Evolutionary conservation across 37 sponge, comb jelly and placozoan species (phyloP), one percentile per base, ranked within the genome.

Genomic region (Lycopodina hypogea): DNA sequence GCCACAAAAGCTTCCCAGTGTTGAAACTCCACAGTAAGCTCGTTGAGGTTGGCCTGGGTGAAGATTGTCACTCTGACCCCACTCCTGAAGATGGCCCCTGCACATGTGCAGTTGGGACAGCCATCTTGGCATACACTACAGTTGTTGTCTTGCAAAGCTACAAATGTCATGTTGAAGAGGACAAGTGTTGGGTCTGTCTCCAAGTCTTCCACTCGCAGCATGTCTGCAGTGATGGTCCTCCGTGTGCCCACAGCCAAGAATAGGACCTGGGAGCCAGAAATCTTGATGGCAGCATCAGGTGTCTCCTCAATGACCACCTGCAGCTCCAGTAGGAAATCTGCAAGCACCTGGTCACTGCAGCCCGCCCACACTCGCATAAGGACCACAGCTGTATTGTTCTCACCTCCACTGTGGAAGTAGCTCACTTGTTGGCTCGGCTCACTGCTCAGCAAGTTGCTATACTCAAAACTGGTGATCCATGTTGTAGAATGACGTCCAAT

Each of bases 201-300:
- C 8, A 68, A 68, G 60, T 81, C 81, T 22, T 17, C 70, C 62
- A 86, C 81, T 11, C 39, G 68, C 36, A 86, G 48, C 15, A 76
- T 42, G 28, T 75, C 21, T 3, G 81, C 70, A 0, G 81, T 57
- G 32, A 86, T 56, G 0, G 56, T 59, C 8, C 68, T 21, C 19
- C 87, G 68, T 18, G 87, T 81, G 7, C 87, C 87, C 22, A 61
- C 81, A 1, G 87, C 87, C 15, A 86, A 35, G 0, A 18, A 15
- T 24, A 86, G 14, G 12, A 36, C 48, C 36, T 24, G 8, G 9
- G 24, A 53, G 18, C 39, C 42, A 0, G 58, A 14, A 14, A 80
- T 59, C 39, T 17, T 69, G 7, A 42, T 59, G 8, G 30, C 2
- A 32, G 55, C 70, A 39, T 80, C 55, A 12, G 1, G 18, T 11